Evolutionary conservation across 1,140 invertebrate species (phyloP), one percentile per base, ranked within the genome.

Genomic region (Drosophila biarmipes): DNA sequence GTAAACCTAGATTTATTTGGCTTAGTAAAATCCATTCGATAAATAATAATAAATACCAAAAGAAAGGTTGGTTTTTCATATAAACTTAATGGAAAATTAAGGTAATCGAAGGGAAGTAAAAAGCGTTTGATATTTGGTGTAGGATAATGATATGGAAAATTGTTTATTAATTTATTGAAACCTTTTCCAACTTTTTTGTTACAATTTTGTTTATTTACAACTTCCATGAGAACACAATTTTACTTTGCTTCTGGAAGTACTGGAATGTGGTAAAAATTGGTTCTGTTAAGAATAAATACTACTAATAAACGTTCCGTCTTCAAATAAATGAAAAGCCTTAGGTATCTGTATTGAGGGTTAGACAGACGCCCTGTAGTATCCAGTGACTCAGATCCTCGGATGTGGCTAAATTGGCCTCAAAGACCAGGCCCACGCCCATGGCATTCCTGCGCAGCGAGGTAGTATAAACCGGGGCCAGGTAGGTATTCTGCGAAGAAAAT

Each of bases 391-490:
- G 92, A 91, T 98, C 96, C 85, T 97, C 95, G 0, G 94, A 92
- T 1, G 97, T 98, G 51, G 93, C 94, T 19, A 98, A 92, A 92
- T 98, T 95, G 0, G 97, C 96, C 92, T 98, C 96, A 92, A 98
- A 98, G 11, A 98, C 96, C 6, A 98, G 93, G 37, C 97, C 97
- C n/a, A 96, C 95, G 1, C 96, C 97, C 96, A 97, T 97, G 0
- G 96, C 96, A 91, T 98, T 96, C 57, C 96, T 93, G 58, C 97
- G 93, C 74, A 94, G 92, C 1, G 96, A 97, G 4, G 97, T 98
- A 1, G 95, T 97, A 87, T 98, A 98, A 2, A 98, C 97, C 1
- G 97, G 97, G 0, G 96, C 96, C 71, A 94, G 94, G 49, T 97
- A 94, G 0, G 97, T 97, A 90, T 98, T 97, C 95, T 97, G 43